Conservation (phyloP, 2,888 invertebrate genomes). For the Brachynemurus nebulosus region DNA sequence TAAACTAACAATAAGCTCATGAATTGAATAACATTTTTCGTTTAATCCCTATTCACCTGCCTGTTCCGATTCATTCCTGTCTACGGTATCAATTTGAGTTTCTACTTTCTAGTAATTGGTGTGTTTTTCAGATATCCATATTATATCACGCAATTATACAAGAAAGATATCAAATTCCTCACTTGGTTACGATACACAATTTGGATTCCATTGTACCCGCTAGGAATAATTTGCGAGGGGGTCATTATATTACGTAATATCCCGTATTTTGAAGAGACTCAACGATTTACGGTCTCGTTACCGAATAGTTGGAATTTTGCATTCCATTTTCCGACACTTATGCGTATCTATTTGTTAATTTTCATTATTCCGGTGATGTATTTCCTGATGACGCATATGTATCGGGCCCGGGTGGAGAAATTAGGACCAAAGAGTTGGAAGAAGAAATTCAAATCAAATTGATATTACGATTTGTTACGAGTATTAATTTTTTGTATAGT, state of each 20-base stretch:
- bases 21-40: too few relatives aligned
- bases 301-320: conserved; percentile 79
- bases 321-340: conserved; percentile 69
- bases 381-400: conserved; percentile 75
- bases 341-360: conserved; percentile 63
- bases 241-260: conserved; percentile 68
- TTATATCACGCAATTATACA: conserved; percentile 70
- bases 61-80: too few relatives aligned
- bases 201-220: conserved; percentile 88
- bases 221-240: conserved; percentile 80
- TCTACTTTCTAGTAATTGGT: background rate
- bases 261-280: conserved; percentile 78
- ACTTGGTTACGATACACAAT: conserved; percentile 89
- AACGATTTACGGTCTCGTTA: conserved; percentile 55
- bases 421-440: conserved; percentile 36
- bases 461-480: too few relatives aligned
- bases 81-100: too few relatives aligned
- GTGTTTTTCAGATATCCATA: conserved; percentile 67
- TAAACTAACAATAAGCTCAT: too few relatives aligned
- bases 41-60: too few relatives aligned
- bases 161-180: conserved; percentile 54
- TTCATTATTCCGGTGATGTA: conserved; percentile 64
- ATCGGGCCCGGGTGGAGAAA: conserved; percentile 53
- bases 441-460: conserved; percentile 11
- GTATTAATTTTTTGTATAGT: too few relatives aligned